phyloP scores from a whole-genome alignment of 2,888 invertebrate species.

The Morpho achilles region DNA sequence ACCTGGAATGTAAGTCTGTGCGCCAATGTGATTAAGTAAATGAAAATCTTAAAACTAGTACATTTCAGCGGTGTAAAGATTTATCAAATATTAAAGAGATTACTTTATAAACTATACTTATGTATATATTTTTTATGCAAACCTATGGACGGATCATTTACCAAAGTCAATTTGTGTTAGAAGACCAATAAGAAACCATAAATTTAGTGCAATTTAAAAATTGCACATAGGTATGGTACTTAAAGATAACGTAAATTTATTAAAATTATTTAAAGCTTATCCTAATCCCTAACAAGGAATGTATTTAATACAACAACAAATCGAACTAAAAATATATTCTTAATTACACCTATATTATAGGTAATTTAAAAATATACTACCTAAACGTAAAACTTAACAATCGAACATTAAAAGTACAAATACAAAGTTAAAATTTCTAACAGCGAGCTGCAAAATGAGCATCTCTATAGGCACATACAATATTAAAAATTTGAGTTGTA shows the following conservation, averaged over 20 bases:
- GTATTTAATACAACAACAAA: slow-evolving; percentile 47
- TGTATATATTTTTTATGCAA: neutral
- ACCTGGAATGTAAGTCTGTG: slow-evolving; percentile 13
- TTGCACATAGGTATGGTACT: no score
- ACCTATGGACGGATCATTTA: slow-evolving; percentile 20
- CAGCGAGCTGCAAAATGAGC: slow-evolving; percentile 9
- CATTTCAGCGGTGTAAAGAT: slow-evolving; percentile 4
- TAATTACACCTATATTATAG: slow-evolving; percentile 5
- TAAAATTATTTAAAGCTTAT: slow-evolving; percentile 19
- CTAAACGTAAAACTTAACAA: slow-evolving; percentile 18
- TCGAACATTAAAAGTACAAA: slow-evolving; percentile 5
- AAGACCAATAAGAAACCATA: no score
- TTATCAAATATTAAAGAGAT: slow-evolving; percentile 9
- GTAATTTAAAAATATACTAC: slow-evolving; percentile 16
- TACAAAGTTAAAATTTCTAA: slow-evolving; percentile 4
- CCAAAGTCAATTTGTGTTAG: neutral
- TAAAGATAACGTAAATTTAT: no score
- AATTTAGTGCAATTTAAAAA: no score
- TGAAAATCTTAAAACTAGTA: slow-evolving; percentile 8
- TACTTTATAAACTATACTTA: slow-evolving; percentile 4
- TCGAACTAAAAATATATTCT: slow-evolving; percentile 19
- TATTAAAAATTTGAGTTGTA: neutral
- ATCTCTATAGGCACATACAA: slow-evolving; percentile 12
- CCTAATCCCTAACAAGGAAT: slow-evolving; percentile 35
- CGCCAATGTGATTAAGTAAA: neutral